A percentile compares a stretch with the other conserved stretches of the same genome.
These are phyloP conservation scores for Campoplex nolae DNA, from an alignment of 2,888 invertebrate genomes.

Conservation along the genomic window DNA sequence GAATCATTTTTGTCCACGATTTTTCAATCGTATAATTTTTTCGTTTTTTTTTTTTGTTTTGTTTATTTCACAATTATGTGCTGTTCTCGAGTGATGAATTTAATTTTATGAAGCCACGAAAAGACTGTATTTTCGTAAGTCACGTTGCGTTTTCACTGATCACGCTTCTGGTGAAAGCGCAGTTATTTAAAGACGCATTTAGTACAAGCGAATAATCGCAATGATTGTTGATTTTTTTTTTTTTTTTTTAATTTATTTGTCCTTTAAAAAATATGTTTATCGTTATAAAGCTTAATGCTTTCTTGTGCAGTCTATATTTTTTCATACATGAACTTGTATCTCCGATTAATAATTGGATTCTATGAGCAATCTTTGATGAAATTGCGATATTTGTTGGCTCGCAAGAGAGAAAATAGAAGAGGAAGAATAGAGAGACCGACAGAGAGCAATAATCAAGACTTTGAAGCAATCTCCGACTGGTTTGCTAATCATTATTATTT, in stretches of 20 bases:
- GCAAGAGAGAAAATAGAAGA: no score
- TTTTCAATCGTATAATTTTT: not conserved
- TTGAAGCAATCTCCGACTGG: slow-evolving; percentile 3
- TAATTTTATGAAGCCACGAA: not conserved
- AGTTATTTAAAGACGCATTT: slow-evolving; percentile 21
- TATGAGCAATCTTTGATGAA: not conserved
- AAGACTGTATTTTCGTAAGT: slow-evolving; percentile 9
- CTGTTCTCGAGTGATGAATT: not conserved
- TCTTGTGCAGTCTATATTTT: no score
- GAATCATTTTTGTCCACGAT: not conserved
- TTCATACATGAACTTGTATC: not conserved
- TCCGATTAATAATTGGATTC: not conserved
- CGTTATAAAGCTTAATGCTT: slow-evolving; percentile 13
- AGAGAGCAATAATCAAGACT: slow-evolving; percentile 11
- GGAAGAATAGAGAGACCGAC: not conserved
- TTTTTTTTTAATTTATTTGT: slow-evolving; percentile 1
- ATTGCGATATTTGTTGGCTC: not conserved
- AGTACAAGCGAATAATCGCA: slow-evolving; percentile 30
- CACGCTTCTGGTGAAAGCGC: slow-evolving; percentile 64
- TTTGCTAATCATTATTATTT: slow-evolving; percentile 10
- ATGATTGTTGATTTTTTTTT: not conserved
- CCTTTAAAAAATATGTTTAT: not conserved
- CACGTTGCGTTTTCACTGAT: slow-evolving; percentile 56
- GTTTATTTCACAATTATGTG: not conserved
- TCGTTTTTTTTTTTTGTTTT: not conserved